A percentile compares a stretch with the other conserved stretches of the same genome.
These are phyloP conservation scores for Coracopsis vasa DNA, from an alignment of 2,113 vertebrate species.

Conservation along the genomic window DNA sequence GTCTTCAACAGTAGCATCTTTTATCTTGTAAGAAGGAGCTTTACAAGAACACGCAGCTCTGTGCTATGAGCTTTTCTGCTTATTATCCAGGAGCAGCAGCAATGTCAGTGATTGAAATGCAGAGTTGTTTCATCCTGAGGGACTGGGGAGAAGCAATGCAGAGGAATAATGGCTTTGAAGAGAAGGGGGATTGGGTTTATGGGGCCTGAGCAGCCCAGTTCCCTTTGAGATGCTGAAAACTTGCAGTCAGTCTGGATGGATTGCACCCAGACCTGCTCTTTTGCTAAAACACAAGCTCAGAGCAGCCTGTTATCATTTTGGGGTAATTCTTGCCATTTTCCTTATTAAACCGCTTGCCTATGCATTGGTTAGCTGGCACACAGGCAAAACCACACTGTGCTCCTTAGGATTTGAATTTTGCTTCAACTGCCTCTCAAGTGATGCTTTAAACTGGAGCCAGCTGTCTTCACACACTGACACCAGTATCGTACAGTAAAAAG, in stretches of 20 bases:
- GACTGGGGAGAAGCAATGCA: neutral
- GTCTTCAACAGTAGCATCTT: neutral
- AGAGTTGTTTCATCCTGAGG: neutral
- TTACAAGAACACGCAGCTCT: neutral
- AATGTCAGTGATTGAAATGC: neutral
- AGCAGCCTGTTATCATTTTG: neutral
- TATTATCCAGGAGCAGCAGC: neutral
- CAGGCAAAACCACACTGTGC: accelerated
- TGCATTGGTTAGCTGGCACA: neutral
- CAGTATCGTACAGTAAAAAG: neutral
- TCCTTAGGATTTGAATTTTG: neutral
- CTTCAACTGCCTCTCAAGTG: neutral
- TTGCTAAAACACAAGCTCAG: neutral
- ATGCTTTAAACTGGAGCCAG: neutral
- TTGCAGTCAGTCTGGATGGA: neutral
- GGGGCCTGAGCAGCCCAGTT: neutral
- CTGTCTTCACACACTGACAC: neutral
- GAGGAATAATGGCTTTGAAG: neutral
- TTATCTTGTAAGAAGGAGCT: neutral
- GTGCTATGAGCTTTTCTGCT: neutral
- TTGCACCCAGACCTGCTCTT: neutral
- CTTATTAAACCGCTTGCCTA: neutral
- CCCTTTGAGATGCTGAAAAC: neutral
- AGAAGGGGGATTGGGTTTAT: neutral
- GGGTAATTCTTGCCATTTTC: neutral